phyloP scores from a whole-genome alignment of 2,113 vertebrate species.

The Gambusia holbrooki region DNA sequence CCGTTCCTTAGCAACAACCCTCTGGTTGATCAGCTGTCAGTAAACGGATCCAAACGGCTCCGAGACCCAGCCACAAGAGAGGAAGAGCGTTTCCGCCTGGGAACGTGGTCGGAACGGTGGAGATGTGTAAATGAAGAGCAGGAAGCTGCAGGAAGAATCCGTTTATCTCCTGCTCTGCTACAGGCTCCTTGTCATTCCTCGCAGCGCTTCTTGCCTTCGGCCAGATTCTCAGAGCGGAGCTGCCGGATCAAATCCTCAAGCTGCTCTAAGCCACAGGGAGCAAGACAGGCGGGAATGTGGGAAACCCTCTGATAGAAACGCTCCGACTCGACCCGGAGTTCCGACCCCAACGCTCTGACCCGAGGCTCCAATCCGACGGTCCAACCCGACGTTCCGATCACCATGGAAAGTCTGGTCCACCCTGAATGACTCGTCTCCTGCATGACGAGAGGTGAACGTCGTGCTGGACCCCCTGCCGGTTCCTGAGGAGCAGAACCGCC shows the following conservation, averaged over 20 bases:
- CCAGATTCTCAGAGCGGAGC: slow-evolving; percentile 37
- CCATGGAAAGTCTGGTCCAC: neutral
- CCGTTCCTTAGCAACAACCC: neutral
- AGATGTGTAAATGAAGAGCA: slow-evolving; percentile 4
- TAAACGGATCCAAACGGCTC: neutral
- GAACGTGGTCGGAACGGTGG: neutral
- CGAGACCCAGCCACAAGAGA: neutral
- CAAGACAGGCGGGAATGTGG: slow-evolving; percentile 39
- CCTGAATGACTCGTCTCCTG: neutral
- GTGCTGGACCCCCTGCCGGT: neutral
- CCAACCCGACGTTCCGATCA: too few relatives aligned
- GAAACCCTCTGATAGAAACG: slow-evolving; percentile 31
- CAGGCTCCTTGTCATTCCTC: slow-evolving; percentile 48
- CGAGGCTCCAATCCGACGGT: too few relatives aligned
- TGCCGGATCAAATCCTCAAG: slow-evolving; percentile 46
- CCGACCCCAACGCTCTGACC: too few relatives aligned
- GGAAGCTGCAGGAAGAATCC: slow-evolving; percentile 6
- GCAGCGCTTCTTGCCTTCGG: slow-evolving; percentile 30
- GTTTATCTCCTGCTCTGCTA: neutral
- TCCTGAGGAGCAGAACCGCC: slow-evolving; percentile 33
- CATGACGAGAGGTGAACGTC: neutral
- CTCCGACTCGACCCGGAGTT: too few relatives aligned
- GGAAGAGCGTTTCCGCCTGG: neutral
- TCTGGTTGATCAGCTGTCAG: neutral
- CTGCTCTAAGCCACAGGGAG: slow-evolving; percentile 42